Base-by-base conservation (phyloP, 2,888 invertebrate species). In the Calephelis perditalis region DNA sequence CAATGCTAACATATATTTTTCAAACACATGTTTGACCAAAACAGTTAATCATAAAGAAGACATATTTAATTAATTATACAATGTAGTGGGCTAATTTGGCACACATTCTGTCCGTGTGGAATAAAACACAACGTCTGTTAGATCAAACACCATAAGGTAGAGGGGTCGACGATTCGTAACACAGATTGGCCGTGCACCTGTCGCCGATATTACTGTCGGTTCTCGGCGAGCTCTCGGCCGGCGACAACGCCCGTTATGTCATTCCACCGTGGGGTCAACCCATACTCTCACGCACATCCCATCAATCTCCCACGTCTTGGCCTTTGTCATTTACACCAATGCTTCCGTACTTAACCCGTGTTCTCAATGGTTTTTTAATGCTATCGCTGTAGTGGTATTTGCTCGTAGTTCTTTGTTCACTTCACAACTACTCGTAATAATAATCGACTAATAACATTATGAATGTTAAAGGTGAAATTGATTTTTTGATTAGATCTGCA, bases 251-350 rank as follows among this genome's bases (percentile, higher is more conserved):
- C 86, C 85, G 86, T 86, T 86, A 86, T 84, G 79, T 79, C 81
- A 84, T 81, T 82, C 78, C 76, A 78, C 80, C 74, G 76, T 76
- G 78, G 77, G 81, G 70, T 70, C 73, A 76, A 77, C 79, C 78
- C 76, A 81, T 80, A 78, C 78, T 84, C 86, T 82, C 85, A 86
- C 85, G 85, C 78, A 70, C 75, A 74, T 72, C 70, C 71, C 80
- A 84, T 83, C 80, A 79, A 83, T 70, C 70, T 68, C 71, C 74
- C 73, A 76, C 72, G 72, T 68, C 70, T 77, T 76, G 78, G 78
- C 74, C 72, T 71, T 66, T 66, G 65, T 67, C 64, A 66, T 65
- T 67, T 64, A 64, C 62, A 59, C 65, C 66, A 63, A 63, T 64
- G 56, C 37, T 59, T 59, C 56, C 59, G 44, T 46, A 43, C 26